Evolutionary conservation across 2,888 invertebrate genomes (phyloP).

Genomic region (Empis stercorea): DNA sequence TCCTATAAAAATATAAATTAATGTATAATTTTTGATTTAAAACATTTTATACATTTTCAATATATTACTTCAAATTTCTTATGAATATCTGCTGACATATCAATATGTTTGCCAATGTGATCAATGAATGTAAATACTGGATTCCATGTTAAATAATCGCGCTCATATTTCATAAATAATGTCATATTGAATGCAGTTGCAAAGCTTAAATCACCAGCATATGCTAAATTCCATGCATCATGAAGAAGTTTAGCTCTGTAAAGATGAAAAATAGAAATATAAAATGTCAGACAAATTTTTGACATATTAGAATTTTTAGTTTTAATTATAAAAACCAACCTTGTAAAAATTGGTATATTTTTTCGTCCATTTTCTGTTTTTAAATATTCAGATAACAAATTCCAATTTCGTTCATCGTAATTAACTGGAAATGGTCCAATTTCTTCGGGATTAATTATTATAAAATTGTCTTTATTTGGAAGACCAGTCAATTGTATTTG

Average conservation of each 20-base stretch:
- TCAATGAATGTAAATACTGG: conserved; percentile 73
- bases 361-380: conserved; percentile 41
- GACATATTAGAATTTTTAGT: too few species aligned
- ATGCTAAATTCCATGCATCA: conserved; percentile 67
- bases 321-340: too few species aligned
- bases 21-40: background rate
- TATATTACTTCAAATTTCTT: conserved; percentile 56
- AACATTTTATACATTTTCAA: background rate
- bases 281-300: too few species aligned
- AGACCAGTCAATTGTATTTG: conserved; percentile 42
- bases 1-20: conserved; percentile 37
- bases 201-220: conserved; percentile 63
- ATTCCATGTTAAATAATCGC: conserved; percentile 67
- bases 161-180: conserved; percentile 56
- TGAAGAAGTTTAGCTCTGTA: conserved; percentile 57
- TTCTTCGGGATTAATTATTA: conserved; percentile 73
- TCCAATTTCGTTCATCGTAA: conserved; percentile 67
- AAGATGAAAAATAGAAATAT: background rate
- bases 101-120: conserved; percentile 62
- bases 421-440: conserved; percentile 76
- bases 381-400: conserved; percentile 52
- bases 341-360: conserved; percentile 53
- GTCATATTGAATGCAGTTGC: conserved; percentile 69
- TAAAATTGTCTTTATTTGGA: conserved; percentile 47
- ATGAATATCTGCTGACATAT: conserved; percentile 45